Evolutionary conservation across 2,797 vertebrate genomes (phyloP).

Genomic region (Gymnodraco acuticeps): DNA sequence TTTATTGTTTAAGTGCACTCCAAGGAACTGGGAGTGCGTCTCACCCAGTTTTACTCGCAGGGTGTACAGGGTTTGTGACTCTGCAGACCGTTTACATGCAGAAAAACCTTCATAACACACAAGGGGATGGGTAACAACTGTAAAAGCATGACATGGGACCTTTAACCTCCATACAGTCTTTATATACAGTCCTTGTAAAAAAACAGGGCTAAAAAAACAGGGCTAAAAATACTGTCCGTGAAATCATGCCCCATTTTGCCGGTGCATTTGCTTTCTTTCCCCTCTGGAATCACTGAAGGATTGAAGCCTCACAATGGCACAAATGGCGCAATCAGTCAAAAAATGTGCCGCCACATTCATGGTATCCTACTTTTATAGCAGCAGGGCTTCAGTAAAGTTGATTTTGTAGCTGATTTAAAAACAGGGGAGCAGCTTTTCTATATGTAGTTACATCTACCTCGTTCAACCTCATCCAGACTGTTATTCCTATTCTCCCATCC

Average conservation of each 20-base stretch:
- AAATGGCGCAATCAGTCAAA: constrained; percentile 9
- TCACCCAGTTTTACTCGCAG: too few relatives aligned
- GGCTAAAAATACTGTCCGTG: constrained; percentile 4
- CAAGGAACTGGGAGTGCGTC: too few relatives aligned
- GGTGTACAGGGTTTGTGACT: too few relatives aligned
- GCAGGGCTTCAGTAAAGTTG: neutral
- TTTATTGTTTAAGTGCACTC: too few relatives aligned
- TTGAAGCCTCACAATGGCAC: neutral
- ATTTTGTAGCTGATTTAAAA: neutral
- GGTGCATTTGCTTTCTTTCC: neutral
- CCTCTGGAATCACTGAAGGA: neutral
- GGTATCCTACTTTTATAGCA: constrained; percentile 1
- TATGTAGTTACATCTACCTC: neutral
- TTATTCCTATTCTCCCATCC: neutral
- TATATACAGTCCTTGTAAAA: neutral
- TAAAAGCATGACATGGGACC: too few relatives aligned
- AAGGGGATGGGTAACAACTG: too few relatives aligned
- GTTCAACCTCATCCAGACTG: neutral
- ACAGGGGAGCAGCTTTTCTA: neutral
- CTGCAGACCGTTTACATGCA: too few relatives aligned
- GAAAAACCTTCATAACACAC: too few relatives aligned
- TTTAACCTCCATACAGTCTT: too few relatives aligned
- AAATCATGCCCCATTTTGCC: neutral
- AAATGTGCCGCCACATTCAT: neutral
- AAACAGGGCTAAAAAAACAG: constrained; percentile 14